A percentile compares a stretch with the other conserved stretches of the same genome.
phyloP scores from a whole-genome alignment of 2,888 invertebrate genomes.

The Agrotis puta region DNA sequence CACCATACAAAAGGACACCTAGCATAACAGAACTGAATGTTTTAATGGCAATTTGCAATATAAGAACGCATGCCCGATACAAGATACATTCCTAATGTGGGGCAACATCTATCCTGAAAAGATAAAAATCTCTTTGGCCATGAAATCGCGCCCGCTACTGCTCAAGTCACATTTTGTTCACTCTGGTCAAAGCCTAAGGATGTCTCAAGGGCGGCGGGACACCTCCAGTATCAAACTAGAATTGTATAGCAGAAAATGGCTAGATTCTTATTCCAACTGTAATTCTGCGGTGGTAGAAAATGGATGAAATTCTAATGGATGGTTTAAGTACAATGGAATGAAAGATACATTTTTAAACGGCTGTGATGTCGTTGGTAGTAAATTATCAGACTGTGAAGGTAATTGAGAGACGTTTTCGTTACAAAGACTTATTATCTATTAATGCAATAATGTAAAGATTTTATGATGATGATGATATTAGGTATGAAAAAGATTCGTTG shows the following conservation, averaged over 20 bases:
- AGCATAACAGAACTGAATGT: no score
- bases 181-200: constrained; percentile 44
- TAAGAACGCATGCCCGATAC: no score
- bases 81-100: no score
- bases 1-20: no score
- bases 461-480: neutral
- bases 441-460: neutral
- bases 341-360: constrained; percentile 36
- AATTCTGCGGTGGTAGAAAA: constrained; percentile 29
- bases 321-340: constrained; percentile 20
- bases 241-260: constrained; percentile 29
- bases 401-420: neutral
- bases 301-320: constrained; percentile 34
- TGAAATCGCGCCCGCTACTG: neutral
- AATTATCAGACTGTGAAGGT: constrained; percentile 12
- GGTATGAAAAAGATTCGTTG: no score
- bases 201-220: constrained; percentile 62
- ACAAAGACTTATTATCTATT: neutral
- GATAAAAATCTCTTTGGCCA: no score
- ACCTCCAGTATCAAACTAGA: constrained; percentile 34
- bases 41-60: no score
- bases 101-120: no score
- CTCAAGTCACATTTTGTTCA: neutral
- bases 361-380: constrained; percentile 6
- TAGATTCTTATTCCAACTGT: constrained; percentile 39